Conservation (phyloP, 2,113 vertebrate genomes). For the Pipa parva region DNA sequence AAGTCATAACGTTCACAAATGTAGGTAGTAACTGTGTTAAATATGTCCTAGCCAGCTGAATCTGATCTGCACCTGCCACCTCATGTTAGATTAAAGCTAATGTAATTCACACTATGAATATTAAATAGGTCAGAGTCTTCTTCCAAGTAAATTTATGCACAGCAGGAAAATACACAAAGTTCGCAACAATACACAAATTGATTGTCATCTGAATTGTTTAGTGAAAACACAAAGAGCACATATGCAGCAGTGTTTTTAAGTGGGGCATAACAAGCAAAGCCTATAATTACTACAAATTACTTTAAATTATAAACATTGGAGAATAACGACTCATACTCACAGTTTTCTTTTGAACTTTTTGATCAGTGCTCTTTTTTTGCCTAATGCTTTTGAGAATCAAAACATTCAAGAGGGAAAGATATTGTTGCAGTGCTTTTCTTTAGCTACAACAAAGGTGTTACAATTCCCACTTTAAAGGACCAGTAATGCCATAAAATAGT, state of each 20-base stretch:
- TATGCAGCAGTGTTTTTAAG: slow-evolving; percentile 32
- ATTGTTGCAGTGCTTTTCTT: too few species aligned
- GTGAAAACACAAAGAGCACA: slow-evolving; percentile 29
- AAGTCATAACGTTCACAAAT: slow-evolving; percentile 26
- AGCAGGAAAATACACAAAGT: slow-evolving; percentile 17
- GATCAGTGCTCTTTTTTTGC: background rate
- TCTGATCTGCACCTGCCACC: slow-evolving; percentile 32
- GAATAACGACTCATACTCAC: slow-evolving; percentile 17
- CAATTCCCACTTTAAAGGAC: too few species aligned
- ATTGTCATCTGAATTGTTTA: slow-evolving; percentile 5
- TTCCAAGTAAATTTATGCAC: background rate
- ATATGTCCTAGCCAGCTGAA: slow-evolving; percentile 37
- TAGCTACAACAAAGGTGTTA: too few species aligned
- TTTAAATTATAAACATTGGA: slow-evolving; percentile 11
- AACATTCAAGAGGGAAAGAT: background rate
- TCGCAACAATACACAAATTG: slow-evolving; percentile 27
- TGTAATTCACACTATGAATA: slow-evolving; percentile 35
- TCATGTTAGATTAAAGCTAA: slow-evolving; percentile 31
- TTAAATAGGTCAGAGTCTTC: slow-evolving; percentile 13
- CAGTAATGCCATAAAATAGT: too few species aligned
- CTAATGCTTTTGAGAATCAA: background rate
- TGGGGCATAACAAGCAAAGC: background rate
- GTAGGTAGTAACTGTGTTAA: slow-evolving; percentile 10
- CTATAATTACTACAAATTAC: slow-evolving; percentile 34
- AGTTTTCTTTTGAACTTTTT: slow-evolving; percentile 41